Base-by-base conservation (phyloP, 2,797 vertebrate genomes). In the Sebastes trivittatus region DNA sequence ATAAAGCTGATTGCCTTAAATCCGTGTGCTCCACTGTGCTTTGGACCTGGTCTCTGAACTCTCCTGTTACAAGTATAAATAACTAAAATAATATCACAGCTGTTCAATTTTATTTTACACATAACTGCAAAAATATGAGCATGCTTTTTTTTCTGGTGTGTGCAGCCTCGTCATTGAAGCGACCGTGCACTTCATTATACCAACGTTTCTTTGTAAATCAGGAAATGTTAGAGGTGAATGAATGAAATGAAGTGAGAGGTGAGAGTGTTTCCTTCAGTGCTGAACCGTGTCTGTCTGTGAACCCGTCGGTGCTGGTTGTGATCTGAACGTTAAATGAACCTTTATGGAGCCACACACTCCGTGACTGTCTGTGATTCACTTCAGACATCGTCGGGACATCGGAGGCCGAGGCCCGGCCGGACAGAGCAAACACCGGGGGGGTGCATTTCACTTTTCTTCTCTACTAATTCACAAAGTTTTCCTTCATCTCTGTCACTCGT, bases 271-370 rank as follows among this genome's bases (percentile, higher is more conserved):
- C 55, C 29, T 6, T 62, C 34, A 10, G 29, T 66, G 0, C 62
- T 61, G 25, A 60, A 52, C 4, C 13, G 25, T 34, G 32, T 34
- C 32, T 34, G 38, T 34, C 60, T 59, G 56, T 61, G 32, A 10
- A 11, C n/a, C 46, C 10, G 3, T 56, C 30, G 13, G 55, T 55
- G 20, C 56, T 64, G 34, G 52, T 73, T 60, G 55, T 38, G 68
- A 64, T 66, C 2, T 49, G 66, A 84, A 54, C 3, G 2, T n/a
- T 72, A 74, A 84, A 34, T 84, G 64, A 81, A 83, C 56, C 72
- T 46, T 38, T 16, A 54, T 77, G 52, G 54, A 64, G 38, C 60
- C 25, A 54, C 63, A 56, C 68, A 52, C 54, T 69, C 60, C 58
- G 36, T 69, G 55, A 46, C n/a, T 54, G 74, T 52, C 25, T 70